phyloP scores from a whole-genome alignment of 2,113 vertebrate genomes.

The human (Homo sapiens) region DNA sequence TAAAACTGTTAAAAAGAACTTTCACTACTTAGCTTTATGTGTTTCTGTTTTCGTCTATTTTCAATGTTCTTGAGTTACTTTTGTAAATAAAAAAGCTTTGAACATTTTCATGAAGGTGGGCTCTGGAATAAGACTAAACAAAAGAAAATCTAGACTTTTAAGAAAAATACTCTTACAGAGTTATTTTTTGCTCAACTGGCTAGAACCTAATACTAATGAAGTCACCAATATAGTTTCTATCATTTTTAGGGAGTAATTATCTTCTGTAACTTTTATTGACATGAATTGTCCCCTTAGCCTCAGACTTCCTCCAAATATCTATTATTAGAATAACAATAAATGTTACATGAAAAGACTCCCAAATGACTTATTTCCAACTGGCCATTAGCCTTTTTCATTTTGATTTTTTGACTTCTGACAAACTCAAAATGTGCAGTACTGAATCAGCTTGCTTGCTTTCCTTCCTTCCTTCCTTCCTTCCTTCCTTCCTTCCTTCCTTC shows the following conservation, averaged over 20 bases:
- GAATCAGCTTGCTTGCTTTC: background rate
- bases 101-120: background rate
- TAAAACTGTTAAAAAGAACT: slow-evolving; percentile 14
- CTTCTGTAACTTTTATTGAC: slow-evolving; percentile 22
- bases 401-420: slow-evolving; percentile 24
- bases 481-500: too few relatives aligned
- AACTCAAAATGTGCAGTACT: background rate
- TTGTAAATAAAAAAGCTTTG: background rate
- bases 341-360: slow-evolving; percentile 4
- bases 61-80: slow-evolving; percentile 12
- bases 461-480: too few relatives aligned
- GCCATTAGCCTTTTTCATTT: background rate
- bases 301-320: background rate
- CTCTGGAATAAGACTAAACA: slow-evolving; percentile 38
- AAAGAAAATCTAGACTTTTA: background rate
- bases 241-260: background rate
- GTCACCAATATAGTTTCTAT: background rate
- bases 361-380: slow-evolving; percentile 13
- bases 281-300: background rate
- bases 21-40: background rate
- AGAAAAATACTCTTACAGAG: background rate
- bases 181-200: background rate
- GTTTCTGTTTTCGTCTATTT: slow-evolving; percentile 14
- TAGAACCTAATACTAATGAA: slow-evolving; percentile 9
- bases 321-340: slow-evolving; percentile 8